A percentile compares a stretch with the other conserved stretches of the same genome.
These are phyloP conservation scores for Liparis tanakae DNA, from an alignment of 2,797 vertebrate genomes.

Conservation along the genomic window DNA sequence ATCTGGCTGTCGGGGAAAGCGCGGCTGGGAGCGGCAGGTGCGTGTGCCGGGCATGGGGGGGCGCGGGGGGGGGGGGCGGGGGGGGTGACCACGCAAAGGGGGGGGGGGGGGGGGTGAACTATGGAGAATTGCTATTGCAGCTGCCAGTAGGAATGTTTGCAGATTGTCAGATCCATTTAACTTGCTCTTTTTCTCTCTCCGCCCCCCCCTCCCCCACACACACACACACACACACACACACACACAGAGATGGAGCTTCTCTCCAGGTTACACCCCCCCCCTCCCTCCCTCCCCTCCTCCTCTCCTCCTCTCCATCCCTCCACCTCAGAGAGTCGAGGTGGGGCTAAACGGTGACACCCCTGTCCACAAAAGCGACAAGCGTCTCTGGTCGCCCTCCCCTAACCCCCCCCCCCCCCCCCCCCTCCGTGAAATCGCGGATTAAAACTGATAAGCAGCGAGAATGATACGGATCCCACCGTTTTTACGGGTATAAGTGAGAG, in stretches of 20 bases:
- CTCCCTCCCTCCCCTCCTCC: conserved; percentile 33
- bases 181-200: conserved; percentile 75
- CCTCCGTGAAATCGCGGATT: conserved; percentile 81
- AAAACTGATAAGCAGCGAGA: conserved; percentile 62
- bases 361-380: conserved; percentile 73
- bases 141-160: conserved; percentile 84
- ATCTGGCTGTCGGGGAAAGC: conserved; percentile 77
- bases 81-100: conserved; percentile 44
- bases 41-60: conserved; percentile 80
- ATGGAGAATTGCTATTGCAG: conserved; percentile 75
- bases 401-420: background rate
- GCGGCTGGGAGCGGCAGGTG: conserved; percentile 84
- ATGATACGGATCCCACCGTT: conserved; percentile 72
- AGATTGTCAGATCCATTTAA: conserved; percentile 84
- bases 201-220: background rate
- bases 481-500: conserved; percentile 51
- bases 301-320: no score
- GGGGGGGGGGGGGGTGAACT: conserved; percentile 49
- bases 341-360: conserved; percentile 81
- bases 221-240: background rate
- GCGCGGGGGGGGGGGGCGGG: conserved; percentile 50
- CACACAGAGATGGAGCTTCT: conserved; percentile 62
- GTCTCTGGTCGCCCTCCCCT: conserved; percentile 34
- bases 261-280: conserved; percentile 51
- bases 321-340: conserved; percentile 56